A percentile compares a stretch with the other conserved stretches of the same genome.
Evolutionary conservation across 2,888 invertebrate species (phyloP).

Genomic region (Ichneumoninae sp.): DNA sequence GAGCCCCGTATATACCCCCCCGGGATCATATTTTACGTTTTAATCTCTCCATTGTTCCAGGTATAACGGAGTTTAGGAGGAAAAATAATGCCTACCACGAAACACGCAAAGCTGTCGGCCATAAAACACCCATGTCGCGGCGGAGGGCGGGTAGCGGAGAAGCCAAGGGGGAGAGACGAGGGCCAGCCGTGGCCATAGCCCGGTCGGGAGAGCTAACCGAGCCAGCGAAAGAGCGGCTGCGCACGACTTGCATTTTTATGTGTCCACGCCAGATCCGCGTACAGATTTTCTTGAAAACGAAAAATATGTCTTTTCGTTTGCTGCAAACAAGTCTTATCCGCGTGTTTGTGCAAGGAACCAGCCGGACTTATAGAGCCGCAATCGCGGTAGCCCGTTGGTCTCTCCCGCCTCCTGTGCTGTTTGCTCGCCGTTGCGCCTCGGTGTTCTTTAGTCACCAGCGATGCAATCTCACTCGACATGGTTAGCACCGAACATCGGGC

Average conservation of each 20-base stretch:
- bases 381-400: neutral
- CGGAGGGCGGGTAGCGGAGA: slow-evolving; percentile 60
- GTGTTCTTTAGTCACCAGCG: slow-evolving; percentile 51
- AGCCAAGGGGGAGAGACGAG: slow-evolving; percentile 44
- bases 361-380: neutral
- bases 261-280: slow-evolving; percentile 79
- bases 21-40: slow-evolving; percentile 83
- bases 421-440: slow-evolving; percentile 51
- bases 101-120: slow-evolving; percentile 83
- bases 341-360: slow-evolving; percentile 56
- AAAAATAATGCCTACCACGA: slow-evolving; percentile 84
- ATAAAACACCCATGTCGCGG: slow-evolving; percentile 82
- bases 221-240: slow-evolving; percentile 73
- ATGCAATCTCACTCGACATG: slow-evolving; percentile 61
- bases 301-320: slow-evolving; percentile 74
- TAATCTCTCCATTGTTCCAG: slow-evolving; percentile 84
- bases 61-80: slow-evolving; percentile 84
- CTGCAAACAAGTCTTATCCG: slow-evolving; percentile 72
- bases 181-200: slow-evolving; percentile 38
- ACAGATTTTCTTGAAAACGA: slow-evolving; percentile 80
- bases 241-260: slow-evolving; percentile 83
- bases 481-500: slow-evolving; percentile 26
- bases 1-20: slow-evolving; percentile 74
- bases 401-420: neutral
- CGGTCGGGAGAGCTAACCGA: slow-evolving; percentile 32